Conservation (phyloP, 2,113 vertebrate genomes). For the Arothron firmamentum region DNA sequence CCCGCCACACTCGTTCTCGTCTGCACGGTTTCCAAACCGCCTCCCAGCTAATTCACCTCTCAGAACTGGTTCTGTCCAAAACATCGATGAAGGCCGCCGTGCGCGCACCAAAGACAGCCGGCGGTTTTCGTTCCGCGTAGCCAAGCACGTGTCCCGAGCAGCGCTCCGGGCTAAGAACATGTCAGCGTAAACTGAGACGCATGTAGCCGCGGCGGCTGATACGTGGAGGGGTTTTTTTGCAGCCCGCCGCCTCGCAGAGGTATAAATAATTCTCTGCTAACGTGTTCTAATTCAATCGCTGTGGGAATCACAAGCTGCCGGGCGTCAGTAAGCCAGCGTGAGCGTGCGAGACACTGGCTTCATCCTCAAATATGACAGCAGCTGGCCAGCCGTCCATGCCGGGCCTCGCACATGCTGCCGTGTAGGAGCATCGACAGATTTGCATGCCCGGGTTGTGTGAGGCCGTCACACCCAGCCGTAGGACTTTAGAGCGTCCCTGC, state of each 20-base stretch:
- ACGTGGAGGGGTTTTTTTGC: slow-evolving; percentile 5
- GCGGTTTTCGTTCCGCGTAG: too few relatives aligned
- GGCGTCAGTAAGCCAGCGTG: slow-evolving; percentile 32
- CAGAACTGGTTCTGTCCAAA: slow-evolving; percentile 15
- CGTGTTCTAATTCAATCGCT: slow-evolving; percentile 58
- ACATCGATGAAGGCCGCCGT: slow-evolving; percentile 35
- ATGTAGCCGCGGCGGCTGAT: too few relatives aligned
- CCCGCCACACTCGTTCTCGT: slow-evolving; percentile 19
- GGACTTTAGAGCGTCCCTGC: neutral
- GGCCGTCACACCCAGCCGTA: neutral
- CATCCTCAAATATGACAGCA: slow-evolving; percentile 38
- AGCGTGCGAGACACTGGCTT: slow-evolving; percentile 11
- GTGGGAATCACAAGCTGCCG: slow-evolving; percentile 53
- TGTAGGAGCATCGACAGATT: slow-evolving; percentile 29
- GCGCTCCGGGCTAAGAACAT: too few relatives aligned
- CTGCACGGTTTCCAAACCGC: slow-evolving; percentile 12
- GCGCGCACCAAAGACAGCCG: neutral
- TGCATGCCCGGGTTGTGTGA: neutral
- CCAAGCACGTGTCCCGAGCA: too few relatives aligned
- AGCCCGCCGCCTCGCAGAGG: slow-evolving; percentile 19
- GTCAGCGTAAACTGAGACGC: too few relatives aligned
- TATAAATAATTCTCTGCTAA: slow-evolving; percentile 56
- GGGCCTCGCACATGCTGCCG: slow-evolving; percentile 24
- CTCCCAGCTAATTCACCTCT: slow-evolving; percentile 37
- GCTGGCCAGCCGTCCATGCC: slow-evolving; percentile 35